A percentile compares a stretch with the other conserved stretches of the same genome.
Evolutionary conservation across 2,113 vertebrate genomes (phyloP).

Genomic region (Notarius lentiginosus): DNA sequence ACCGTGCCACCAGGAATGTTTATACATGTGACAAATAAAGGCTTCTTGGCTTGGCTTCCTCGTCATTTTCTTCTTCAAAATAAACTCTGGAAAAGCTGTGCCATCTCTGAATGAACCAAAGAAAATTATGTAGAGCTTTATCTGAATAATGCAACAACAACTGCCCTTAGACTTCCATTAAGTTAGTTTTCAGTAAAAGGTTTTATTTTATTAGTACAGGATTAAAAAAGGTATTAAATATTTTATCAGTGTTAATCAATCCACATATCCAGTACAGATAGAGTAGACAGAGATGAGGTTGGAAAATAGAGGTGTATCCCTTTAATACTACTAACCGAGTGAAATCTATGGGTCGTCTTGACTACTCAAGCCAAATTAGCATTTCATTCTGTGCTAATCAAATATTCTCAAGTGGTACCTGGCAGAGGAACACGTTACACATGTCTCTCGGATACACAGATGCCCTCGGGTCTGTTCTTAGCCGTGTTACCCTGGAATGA

Average conservation of each 20-base stretch:
- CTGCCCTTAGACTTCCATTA: not conserved
- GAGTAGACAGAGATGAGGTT: not conserved
- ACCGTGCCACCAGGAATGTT: too few relatives aligned
- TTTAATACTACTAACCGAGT: not conserved
- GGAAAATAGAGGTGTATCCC: not conserved
- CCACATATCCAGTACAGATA: not conserved
- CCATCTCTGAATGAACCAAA: too few relatives aligned
- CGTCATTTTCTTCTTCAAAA: too few relatives aligned
- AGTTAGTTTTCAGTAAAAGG: not conserved
- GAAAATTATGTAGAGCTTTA: too few relatives aligned
- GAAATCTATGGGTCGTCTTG: not conserved
- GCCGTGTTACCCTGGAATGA: constrained; percentile 1
- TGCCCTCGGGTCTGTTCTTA: constrained; percentile 39
- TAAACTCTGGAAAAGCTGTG: too few relatives aligned
- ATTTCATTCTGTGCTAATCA: not conserved
- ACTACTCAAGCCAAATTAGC: not conserved
- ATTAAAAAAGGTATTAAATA: not conserved
- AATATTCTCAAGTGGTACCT: not conserved
- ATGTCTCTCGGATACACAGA: not conserved
- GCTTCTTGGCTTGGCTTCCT: too few relatives aligned
- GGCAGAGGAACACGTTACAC: not conserved
- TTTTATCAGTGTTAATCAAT: not conserved
- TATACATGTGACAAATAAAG: too few relatives aligned
- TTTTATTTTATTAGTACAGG: not conserved
- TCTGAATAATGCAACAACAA: not conserved